Evolutionary conservation across 1,140 invertebrate genomes (phyloP).

Genomic region (Mesaphorura yosii): DNA sequence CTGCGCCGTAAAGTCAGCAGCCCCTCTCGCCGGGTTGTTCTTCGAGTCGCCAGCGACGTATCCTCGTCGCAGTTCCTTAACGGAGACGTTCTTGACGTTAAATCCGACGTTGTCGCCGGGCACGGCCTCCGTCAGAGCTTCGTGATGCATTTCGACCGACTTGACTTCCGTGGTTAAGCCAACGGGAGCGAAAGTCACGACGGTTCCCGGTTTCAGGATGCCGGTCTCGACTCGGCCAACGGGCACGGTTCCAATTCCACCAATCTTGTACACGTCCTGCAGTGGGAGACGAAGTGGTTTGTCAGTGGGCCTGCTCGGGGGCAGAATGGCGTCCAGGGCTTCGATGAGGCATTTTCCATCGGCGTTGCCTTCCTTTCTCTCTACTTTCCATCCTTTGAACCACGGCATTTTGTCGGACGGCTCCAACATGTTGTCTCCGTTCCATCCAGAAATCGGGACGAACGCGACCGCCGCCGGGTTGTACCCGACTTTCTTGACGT

Average conservation of each 20-base stretch:
- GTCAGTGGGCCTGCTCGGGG: slow-evolving; percentile 53
- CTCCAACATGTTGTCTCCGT: slow-evolving; percentile 97
- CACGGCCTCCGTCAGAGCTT: slow-evolving; percentile 79
- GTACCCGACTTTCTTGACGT: slow-evolving; percentile 96
- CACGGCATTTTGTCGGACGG: slow-evolving; percentile 80
- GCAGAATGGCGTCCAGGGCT: slow-evolving; percentile 87
- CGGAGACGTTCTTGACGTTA: slow-evolving; percentile 97
- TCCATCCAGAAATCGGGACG: slow-evolving; percentile 97
- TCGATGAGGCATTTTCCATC: slow-evolving; percentile 82
- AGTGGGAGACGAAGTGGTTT: slow-evolving; percentile 49
- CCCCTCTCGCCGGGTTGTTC: slow-evolving; percentile 82
- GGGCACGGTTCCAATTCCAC: slow-evolving; percentile 57
- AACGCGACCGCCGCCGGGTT: slow-evolving; percentile 91
- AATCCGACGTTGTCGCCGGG: slow-evolving; percentile 98
- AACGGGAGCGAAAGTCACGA: slow-evolving; percentile 90
- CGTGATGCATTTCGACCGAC: slow-evolving; percentile 99
- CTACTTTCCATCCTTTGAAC: slow-evolving; percentile 93
- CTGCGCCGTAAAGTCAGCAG: slow-evolving; percentile 82
- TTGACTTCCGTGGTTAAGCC: slow-evolving; percentile 95
- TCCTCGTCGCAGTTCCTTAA: slow-evolving; percentile 92
- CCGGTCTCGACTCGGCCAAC: slow-evolving; percentile 97
- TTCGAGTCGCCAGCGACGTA: slow-evolving; percentile 95
- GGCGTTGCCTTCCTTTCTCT: slow-evolving; percentile 79
- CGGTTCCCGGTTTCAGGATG: slow-evolving; percentile 90
- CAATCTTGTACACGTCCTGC: slow-evolving; percentile 57